Percentiles rank a stretch among this genome's conserved stretches.
Evolutionary conservation across 2,113 vertebrate genomes (phyloP).

Genomic region (Narcine bancroftii): DNA sequence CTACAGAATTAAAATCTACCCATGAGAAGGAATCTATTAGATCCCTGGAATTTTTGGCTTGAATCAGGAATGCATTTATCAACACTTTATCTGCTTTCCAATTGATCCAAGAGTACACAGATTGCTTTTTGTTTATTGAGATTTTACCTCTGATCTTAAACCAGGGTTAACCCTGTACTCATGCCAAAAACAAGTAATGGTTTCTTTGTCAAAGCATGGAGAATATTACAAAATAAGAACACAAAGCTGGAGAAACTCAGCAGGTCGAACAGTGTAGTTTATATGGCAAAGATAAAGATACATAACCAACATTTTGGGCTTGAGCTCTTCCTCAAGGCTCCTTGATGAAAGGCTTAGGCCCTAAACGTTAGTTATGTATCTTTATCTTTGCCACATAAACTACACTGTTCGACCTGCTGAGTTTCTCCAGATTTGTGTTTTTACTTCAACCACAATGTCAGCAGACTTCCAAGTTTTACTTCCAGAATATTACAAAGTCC

Average conservation of each 20-base stretch:
- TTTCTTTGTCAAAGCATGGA: background rate
- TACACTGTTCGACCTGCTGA: no score
- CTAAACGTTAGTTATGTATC: no score
- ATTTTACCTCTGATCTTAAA: conserved; percentile 12
- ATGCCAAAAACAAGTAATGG: background rate
- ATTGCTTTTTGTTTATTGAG: background rate
- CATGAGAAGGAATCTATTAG: conserved; percentile 3
- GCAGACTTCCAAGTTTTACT: no score
- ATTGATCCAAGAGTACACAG: background rate
- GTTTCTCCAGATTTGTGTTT: no score
- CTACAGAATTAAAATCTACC: background rate
- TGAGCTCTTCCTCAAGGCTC: no score
- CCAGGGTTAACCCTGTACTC: background rate
- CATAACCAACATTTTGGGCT: no score
- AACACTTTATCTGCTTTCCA: background rate
- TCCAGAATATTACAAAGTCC: background rate
- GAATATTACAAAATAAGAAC: background rate
- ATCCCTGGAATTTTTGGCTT: background rate
- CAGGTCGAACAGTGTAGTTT: no score
- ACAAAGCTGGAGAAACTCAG: no score
- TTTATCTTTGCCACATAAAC: no score
- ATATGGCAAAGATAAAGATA: no score
- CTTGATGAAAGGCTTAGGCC: no score
- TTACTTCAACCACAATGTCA: no score
- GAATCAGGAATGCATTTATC: background rate